phyloP scores from a whole-genome alignment of 2,888 invertebrate genomes.

The Latrodectus elegans region DNA sequence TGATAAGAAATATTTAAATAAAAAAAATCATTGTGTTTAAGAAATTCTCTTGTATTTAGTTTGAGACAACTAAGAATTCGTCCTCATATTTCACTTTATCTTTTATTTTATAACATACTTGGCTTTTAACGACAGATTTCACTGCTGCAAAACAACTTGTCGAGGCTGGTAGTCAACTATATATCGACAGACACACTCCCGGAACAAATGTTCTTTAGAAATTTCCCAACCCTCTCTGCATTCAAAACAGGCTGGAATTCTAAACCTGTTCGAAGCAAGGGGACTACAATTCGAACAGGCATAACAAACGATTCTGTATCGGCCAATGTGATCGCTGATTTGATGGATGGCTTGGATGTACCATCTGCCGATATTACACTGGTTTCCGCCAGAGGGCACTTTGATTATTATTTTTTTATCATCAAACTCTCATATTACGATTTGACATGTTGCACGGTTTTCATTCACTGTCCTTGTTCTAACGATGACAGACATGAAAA shows the following conservation, averaged over 20 bases:
- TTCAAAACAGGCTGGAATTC: conserved; percentile 15
- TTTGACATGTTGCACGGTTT: conserved; percentile 23
- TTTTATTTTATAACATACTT: too few relatives aligned
- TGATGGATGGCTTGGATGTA: conserved; percentile 14
- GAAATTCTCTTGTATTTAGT: too few relatives aligned
- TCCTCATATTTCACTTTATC: too few relatives aligned
- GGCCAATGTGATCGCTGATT: background rate
- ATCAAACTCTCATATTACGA: conserved; percentile 3
- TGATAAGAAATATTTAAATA: too few relatives aligned
- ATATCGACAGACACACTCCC: too few relatives aligned
- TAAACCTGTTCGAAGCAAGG: conserved; percentile 24
- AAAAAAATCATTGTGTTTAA: too few relatives aligned
- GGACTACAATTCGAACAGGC: conserved; percentile 3
- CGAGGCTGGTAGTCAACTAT: too few relatives aligned
- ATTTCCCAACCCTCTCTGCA: background rate
- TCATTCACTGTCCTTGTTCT: background rate
- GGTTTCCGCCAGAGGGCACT: background rate
- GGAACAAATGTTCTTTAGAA: background rate
- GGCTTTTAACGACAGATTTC: too few relatives aligned
- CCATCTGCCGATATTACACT: conserved; percentile 44
- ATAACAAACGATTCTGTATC: conserved; percentile 31
- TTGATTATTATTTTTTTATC: background rate
- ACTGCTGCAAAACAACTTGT: too few relatives aligned
- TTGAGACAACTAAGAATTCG: too few relatives aligned
- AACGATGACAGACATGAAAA: background rate